A percentile compares a stretch with the other conserved stretches of the same genome.
phyloP scores from a whole-genome alignment of 2,797 vertebrate genomes.

The Merluccius polli region DNA sequence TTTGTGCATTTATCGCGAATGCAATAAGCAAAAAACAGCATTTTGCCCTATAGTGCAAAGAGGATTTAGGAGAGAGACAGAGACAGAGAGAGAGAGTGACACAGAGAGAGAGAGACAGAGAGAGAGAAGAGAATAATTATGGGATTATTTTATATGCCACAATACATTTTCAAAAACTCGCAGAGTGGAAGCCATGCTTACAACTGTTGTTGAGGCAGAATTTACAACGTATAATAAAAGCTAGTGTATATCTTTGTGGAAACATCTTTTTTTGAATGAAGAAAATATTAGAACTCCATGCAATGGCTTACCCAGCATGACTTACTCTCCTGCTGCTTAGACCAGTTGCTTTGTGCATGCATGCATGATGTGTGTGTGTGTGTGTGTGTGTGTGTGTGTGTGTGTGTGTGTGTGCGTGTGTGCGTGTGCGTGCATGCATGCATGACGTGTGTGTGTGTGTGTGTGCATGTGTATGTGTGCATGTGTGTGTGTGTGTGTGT shows the following conservation, averaged over 20 bases:
- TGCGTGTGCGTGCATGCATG: background rate
- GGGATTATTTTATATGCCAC: background rate
- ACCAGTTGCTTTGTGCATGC: background rate
- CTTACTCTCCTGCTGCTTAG: background rate
- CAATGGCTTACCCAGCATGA: background rate
- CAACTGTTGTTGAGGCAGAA: background rate
- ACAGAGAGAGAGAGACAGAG: background rate
- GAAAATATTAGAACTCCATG: background rate
- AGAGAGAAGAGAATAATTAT: background rate
- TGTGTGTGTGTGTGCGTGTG: conserved; percentile 8
- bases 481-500: background rate
- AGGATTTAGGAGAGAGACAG: conserved; percentile 49
- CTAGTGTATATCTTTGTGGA: background rate
- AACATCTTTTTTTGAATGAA: background rate
- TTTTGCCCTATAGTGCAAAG: conserved; percentile 25
- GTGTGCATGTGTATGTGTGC: background rate
- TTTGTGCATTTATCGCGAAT: conserved; percentile 30
- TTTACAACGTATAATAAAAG: background rate
- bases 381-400: conserved; percentile 1
- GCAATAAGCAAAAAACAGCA: conserved; percentile 41
- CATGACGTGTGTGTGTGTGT: conserved; percentile 2
- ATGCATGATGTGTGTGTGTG: background rate
- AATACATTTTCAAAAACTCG: background rate
- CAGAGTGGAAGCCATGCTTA: background rate
- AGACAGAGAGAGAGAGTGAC: background rate